These are phyloP conservation scores for Bucorvus abyssinicus DNA, from an alignment of 2,797 vertebrate species.

Conservation along the genomic window DNA sequence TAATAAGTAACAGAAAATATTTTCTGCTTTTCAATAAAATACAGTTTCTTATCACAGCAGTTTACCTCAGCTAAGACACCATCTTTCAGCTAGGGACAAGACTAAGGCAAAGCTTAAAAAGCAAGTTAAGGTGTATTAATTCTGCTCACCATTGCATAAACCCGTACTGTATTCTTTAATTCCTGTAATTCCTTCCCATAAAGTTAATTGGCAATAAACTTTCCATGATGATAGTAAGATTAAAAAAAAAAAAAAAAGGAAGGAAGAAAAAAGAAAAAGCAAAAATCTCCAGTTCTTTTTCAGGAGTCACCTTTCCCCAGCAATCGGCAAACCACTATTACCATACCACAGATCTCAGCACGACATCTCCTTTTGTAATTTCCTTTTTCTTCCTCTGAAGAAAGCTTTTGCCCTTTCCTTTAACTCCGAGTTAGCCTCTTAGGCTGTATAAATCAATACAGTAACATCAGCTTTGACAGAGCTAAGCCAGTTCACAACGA, in stretches of 20 bases:
- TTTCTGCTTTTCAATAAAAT: constrained; percentile 63
- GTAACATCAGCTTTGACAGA: not conserved
- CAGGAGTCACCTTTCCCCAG: not conserved
- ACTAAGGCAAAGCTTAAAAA: constrained; percentile 38
- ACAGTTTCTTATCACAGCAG: constrained; percentile 11
- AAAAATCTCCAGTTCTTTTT: not conserved
- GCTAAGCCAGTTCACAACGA: not conserved
- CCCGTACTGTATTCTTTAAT: constrained; percentile 49
- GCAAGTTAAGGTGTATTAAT: not conserved
- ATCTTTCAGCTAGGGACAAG: constrained; percentile 29
- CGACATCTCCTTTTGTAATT: not conserved
- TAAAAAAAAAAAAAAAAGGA: not conserved
- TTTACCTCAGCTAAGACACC: constrained; percentile 46
- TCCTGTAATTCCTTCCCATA: constrained; percentile 49
- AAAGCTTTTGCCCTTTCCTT: not conserved
- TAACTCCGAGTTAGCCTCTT: not conserved
- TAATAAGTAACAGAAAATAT: constrained; percentile 67
- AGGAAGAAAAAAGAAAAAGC: not conserved
- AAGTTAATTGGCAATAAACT: constrained; percentile 66
- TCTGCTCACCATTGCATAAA: constrained; percentile 39
- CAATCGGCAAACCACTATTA: not conserved
- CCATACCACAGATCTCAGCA: not conserved
- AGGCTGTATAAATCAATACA: not conserved
- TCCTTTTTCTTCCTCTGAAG: not conserved
- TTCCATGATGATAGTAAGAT: not conserved